A percentile compares a stretch with the other conserved stretches of the same genome.
These are phyloP conservation scores for Vicugna pacos DNA, from an alignment of 2,113 vertebrate genomes.

Conservation along the genomic window DNA sequence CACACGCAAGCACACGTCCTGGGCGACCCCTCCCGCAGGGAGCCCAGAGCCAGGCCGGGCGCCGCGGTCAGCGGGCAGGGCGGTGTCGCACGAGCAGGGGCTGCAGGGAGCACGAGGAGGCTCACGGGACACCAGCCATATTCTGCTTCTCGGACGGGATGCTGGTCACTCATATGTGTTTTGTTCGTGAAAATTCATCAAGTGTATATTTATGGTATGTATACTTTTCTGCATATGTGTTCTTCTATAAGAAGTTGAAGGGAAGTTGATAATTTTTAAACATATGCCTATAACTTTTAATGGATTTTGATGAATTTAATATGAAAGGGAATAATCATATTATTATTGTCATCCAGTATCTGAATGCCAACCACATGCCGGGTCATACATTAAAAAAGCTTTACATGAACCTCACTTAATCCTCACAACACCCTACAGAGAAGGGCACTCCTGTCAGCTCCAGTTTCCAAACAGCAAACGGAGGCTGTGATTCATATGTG, in stretches of 20 bases:
- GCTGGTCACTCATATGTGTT: background rate
- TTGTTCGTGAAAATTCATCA: background rate
- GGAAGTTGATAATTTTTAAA: conserved; percentile 36
- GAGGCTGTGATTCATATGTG: background rate
- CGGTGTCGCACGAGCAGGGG: too few relatives aligned
- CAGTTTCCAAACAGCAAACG: conserved; percentile 40
- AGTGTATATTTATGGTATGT: background rate
- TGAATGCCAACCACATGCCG: background rate
- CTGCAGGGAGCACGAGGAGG: background rate
- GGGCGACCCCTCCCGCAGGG: background rate
- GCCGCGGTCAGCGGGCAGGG: too few relatives aligned
- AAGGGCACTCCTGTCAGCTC: background rate
- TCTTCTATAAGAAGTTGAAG: conserved; percentile 21
- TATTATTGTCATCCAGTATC: background rate
- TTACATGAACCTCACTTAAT: conserved; percentile 26
- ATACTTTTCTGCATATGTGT: background rate
- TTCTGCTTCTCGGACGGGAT: background rate
- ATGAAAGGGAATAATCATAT: background rate
- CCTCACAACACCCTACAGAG: background rate
- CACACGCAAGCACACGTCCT: background rate
- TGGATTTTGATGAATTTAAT: conserved; percentile 22
- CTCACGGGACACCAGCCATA: background rate
- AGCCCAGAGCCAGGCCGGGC: background rate
- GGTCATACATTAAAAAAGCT: conserved; percentile 28
- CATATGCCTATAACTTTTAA: conserved; percentile 24